A percentile compares a stretch with the other conserved stretches of the same genome.
phyloP scores from a whole-genome alignment of 1,140 invertebrate species.

The Drosophila bifasciata region DNA sequence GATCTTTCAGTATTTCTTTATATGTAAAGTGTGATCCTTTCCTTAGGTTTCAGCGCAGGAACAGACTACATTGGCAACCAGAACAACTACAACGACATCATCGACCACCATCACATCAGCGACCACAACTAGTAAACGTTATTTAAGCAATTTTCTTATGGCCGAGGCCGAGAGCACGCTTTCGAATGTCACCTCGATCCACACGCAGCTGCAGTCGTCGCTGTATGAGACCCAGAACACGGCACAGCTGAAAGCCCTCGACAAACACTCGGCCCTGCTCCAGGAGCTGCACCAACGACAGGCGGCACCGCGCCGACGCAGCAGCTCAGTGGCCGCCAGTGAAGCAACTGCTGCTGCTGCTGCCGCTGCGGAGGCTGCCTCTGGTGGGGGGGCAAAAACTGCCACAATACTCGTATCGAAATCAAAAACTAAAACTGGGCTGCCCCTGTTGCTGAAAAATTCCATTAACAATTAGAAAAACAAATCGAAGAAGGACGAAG shows the following conservation, averaged over 20 bases:
- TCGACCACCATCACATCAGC: constrained; percentile 54
- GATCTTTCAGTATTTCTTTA: neutral
- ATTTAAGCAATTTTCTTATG: constrained; percentile 77
- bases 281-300: constrained; percentile 79
- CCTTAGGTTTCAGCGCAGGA: constrained; percentile 79
- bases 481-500: neutral
- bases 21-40: neutral
- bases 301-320: constrained; percentile 25
- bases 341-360: constrained; percentile 42
- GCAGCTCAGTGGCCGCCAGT: constrained; percentile 33
- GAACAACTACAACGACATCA: constrained; percentile 72
- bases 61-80: constrained; percentile 69
- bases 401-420: constrained; percentile 84
- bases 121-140: constrained; percentile 75
- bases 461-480: constrained; percentile 81
- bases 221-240: constrained; percentile 74
- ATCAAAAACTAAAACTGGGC: constrained; percentile 84
- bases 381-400: constrained; percentile 72
- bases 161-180: constrained; percentile 82
- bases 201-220: constrained; percentile 82
- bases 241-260: constrained; percentile 67
- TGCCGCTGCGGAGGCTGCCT: constrained; percentile 10
- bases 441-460: constrained; percentile 83
- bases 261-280: constrained; percentile 73
- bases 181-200: constrained; percentile 82